Evolutionary conservation across 2,888 invertebrate genomes (phyloP), one percentile per base, ranked within the genome.

Genomic region (Cheilosia vulpina): DNA sequence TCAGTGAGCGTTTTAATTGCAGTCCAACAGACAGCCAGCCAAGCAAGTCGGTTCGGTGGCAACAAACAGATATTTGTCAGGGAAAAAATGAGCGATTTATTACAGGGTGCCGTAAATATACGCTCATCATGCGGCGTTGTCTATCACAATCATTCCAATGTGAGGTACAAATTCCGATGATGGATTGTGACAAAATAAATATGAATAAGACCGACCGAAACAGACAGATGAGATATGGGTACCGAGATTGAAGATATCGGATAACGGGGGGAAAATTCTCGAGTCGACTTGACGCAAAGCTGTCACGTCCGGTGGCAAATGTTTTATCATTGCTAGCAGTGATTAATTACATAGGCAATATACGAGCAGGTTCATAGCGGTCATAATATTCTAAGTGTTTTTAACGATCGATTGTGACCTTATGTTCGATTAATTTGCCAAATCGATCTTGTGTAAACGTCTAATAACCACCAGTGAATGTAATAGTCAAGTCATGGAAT

Each of bases 171-270:
- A 24, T 34, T 17, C 60, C 53, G 24, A 69, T 77, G 77, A 77
- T 77, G 69, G 62, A 77, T 77, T 13, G 38, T 55, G 68, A 55
- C 53, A 68, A 53, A 53, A 69, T 43, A 53, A 34, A 66, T 68
- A 60, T 52, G 52, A 52, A 60, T 53, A 24, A 68, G 60, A 31
- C 52, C 55, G 63, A 31, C 41, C 38, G 11, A 38, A 38, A 34
- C 34, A 9, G 34, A 0, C 45, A 38, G 45, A 47, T 58, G 69
- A 45, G 57, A 45, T 68, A 66, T 41, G n/a, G 9, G 19, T 15
- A 6, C 19, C 11, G 17, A 65, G 63, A 34, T 55, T 15, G 27
- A 17, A 31, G 31, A n/a, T 55, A 55, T 2, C 7, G n/a, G 11
- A 58, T 24, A 47, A 6, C 31, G 31, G 31, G 2, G 31, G 6